Percentiles rank a stretch among this genome's conserved stretches.
These are phyloP conservation scores for Philopedon plagiatum DNA, from an alignment of 2,888 invertebrate genomes.

Conservation along the genomic window DNA sequence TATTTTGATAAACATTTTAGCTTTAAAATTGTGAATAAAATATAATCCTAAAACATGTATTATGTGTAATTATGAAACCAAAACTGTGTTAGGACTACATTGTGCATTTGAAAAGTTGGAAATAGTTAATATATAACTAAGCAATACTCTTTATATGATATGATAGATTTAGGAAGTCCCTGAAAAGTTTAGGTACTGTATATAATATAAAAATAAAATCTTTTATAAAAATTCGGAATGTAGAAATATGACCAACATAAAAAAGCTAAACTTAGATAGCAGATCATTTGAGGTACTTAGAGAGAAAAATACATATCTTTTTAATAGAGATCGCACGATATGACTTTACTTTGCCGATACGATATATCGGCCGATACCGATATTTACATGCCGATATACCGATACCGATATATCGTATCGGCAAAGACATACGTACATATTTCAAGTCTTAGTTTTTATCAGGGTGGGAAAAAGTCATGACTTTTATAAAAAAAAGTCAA, in stretches of 20 bases:
- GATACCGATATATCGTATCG: no score
- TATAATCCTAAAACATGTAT: background rate
- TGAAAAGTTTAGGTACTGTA: constrained; percentile 40
- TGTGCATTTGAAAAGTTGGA: constrained; percentile 5
- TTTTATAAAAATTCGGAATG: constrained; percentile 25
- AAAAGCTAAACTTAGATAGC: background rate
- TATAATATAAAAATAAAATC: constrained; percentile 37
- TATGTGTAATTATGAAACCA: background rate
- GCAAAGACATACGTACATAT: no score
- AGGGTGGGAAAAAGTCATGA: no score
- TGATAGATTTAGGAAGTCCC: constrained; percentile 42
- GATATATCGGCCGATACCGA: no score
- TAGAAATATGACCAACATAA: constrained; percentile 32
- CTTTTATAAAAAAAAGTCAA: no score
- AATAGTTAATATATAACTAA: constrained; percentile 23
- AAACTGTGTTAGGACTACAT: background rate
- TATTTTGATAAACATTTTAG: background rate
- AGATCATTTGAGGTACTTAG: background rate
- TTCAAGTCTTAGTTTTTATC: no score
- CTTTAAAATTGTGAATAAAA: background rate
- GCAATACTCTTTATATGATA: constrained; percentile 33
- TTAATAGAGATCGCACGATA: no score
- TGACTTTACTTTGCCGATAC: no score
- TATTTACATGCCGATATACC: no score
- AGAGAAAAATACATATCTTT: no score